Conservation (phyloP, 2,888 invertebrate species). For the Lycaena phlaeas region DNA sequence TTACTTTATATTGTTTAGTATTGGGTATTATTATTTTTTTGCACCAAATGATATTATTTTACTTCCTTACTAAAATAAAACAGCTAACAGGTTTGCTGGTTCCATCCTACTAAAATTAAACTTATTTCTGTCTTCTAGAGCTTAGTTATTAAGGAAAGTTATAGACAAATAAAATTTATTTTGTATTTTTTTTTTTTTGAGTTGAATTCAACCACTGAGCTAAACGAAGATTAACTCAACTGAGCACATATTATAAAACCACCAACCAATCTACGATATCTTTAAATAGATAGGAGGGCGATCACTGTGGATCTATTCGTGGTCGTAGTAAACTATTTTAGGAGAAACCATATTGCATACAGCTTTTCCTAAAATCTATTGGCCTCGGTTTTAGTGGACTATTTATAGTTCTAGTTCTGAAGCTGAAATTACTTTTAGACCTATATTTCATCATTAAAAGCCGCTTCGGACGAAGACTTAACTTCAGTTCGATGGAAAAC, state of each 20-base stretch:
- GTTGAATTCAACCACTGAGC: too few species aligned
- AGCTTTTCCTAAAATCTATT: conserved; percentile 15
- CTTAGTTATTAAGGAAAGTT: too few species aligned
- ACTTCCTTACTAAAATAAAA: too few species aligned
- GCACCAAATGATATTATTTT: too few species aligned
- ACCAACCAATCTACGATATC: conserved; percentile 33
- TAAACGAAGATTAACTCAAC: background rate
- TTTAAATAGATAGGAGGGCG: conserved; percentile 58
- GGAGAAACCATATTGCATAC: conserved; percentile 35
- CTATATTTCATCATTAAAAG: conserved; percentile 7
- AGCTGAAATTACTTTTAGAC: conserved; percentile 1
- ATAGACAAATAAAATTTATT: too few species aligned
- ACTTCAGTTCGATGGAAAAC: too few species aligned
- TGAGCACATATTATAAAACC: background rate
- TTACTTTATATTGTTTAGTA: too few species aligned
- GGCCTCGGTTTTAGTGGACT: conserved; percentile 6
- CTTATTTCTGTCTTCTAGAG: too few species aligned
- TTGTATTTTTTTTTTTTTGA: too few species aligned
- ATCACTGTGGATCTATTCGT: conserved; percentile 56
- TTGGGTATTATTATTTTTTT: too few species aligned
- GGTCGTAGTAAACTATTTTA: conserved; percentile 58
- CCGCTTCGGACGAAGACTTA: background rate
- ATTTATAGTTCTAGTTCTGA: conserved; percentile 6
- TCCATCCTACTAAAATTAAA: too few species aligned
- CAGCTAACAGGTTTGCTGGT: too few species aligned